phyloP scores from a whole-genome alignment of 2,113 vertebrate species.

The Archilochus colubris region DNA sequence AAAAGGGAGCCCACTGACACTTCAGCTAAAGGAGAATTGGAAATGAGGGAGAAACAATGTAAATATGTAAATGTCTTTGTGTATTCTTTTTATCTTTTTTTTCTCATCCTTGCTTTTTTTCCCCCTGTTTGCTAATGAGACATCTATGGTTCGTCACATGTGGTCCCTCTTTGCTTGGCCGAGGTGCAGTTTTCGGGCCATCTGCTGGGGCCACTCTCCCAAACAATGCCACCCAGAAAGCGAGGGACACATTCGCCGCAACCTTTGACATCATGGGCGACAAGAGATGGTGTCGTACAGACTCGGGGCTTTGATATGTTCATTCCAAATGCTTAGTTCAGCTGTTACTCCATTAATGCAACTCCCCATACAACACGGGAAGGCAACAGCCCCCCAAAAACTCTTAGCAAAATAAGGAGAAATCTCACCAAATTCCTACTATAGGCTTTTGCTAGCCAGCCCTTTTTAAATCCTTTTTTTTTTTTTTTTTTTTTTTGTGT shows the following conservation, averaged over 20 bases:
- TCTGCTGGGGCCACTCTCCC: slow-evolving; percentile 77
- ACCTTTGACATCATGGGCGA: slow-evolving; percentile 75
- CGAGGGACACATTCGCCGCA: slow-evolving; percentile 45
- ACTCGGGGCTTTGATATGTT: slow-evolving; percentile 18
- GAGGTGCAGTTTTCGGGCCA: slow-evolving; percentile 75
- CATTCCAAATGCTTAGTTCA: slow-evolving; percentile 29
- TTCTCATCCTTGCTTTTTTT: slow-evolving; percentile 59
- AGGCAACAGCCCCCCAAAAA: not conserved
- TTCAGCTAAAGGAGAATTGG: slow-evolving; percentile 78
- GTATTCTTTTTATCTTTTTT: slow-evolving; percentile 80
- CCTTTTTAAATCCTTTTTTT: not conserved
- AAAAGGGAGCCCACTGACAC: slow-evolving; percentile 76
- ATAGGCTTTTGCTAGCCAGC: not conserved
- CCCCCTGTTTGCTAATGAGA: slow-evolving; percentile 77
- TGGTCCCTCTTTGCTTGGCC: slow-evolving; percentile 70
- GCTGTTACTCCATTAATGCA: slow-evolving; percentile 64
- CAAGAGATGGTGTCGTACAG: slow-evolving; percentile 40
- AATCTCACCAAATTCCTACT: not conserved
- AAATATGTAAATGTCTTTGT: slow-evolving; percentile 85
- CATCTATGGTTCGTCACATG: slow-evolving; percentile 73
- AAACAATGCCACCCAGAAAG: slow-evolving; percentile 78
- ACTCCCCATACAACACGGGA: not conserved
- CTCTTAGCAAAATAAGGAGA: not conserved
- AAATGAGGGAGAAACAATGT: slow-evolving; percentile 79
- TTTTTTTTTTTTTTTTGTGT: not conserved